Conservation (phyloP, 2,113 vertebrate genomes). For the Hydrochoerus hydrochaeris region DNA sequence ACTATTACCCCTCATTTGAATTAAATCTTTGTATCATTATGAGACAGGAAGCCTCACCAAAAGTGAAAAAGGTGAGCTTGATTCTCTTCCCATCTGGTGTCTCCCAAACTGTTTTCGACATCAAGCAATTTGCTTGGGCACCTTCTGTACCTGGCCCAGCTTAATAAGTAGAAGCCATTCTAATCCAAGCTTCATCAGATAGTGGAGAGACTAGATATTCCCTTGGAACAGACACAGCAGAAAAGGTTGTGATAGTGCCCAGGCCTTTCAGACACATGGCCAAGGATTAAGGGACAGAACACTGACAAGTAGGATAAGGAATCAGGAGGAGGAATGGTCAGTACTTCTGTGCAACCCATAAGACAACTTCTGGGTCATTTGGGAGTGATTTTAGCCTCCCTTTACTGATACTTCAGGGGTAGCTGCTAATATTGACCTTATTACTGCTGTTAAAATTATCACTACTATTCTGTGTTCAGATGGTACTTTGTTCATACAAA, state of each 20-base stretch:
- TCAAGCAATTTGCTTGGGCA: neutral
- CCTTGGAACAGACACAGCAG: constrained; percentile 79
- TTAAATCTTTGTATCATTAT: neutral
- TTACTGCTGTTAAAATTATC: neutral
- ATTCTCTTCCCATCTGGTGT: neutral
- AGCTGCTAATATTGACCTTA: neutral
- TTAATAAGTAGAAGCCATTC: constrained; percentile 84
- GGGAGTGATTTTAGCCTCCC: neutral
- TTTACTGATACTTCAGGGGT: neutral
- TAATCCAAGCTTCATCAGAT: constrained; percentile 86
- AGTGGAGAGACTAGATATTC: constrained; percentile 82
- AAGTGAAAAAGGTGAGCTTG: neutral
- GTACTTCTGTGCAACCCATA: neutral
- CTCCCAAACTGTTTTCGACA: constrained; percentile 10
- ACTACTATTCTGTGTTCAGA: constrained; percentile 49
- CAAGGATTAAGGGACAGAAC: constrained; percentile 52
- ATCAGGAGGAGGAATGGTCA: neutral
- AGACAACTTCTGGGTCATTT: neutral
- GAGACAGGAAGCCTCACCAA: neutral
- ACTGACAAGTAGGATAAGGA: constrained; percentile 10
- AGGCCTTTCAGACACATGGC: neutral
- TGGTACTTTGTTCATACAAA: constrained; percentile 78
- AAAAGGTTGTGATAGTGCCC: constrained; percentile 74
- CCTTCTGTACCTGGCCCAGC: constrained; percentile 66
- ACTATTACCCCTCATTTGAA: neutral